phyloP scores from a whole-genome alignment of 2,113 vertebrate genomes.

The Callorhinus ursinus region DNA sequence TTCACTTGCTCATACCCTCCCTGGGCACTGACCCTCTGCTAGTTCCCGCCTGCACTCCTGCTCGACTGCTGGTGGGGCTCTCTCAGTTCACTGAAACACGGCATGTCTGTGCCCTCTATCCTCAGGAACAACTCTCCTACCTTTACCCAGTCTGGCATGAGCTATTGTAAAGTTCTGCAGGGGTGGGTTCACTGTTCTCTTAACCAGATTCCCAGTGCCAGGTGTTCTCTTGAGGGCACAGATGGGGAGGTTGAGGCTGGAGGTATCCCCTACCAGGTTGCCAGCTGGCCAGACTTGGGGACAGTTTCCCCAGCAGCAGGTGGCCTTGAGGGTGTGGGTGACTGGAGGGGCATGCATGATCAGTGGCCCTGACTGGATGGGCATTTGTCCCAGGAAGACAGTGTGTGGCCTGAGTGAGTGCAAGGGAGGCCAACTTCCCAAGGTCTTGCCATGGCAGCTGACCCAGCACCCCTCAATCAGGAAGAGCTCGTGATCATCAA shows the following conservation, averaged over 20 bases:
- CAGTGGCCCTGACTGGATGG: neutral
- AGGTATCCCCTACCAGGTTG: neutral
- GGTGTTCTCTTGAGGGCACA: neutral
- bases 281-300: neutral
- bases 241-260: neutral
- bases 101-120: accelerated
- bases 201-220: neutral
- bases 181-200: neutral
- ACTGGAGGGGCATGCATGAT: neutral
- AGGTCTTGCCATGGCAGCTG: neutral
- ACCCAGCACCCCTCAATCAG: neutral
- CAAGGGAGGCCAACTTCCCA: neutral
- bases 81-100: neutral
- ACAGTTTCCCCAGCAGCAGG: neutral
- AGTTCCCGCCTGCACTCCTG: neutral
- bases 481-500: neutral
- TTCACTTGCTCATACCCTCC: neutral
- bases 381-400: neutral
- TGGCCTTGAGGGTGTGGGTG: neutral
- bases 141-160: neutral
- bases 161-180: neutral
- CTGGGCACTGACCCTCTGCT: neutral
- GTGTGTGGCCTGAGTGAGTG: neutral
- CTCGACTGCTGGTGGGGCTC: neutral
- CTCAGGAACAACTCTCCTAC: neutral